These are phyloP conservation scores for Lepidothrix coronata DNA, from an alignment of 2,113 vertebrate genomes.

Conservation along the genomic window DNA sequence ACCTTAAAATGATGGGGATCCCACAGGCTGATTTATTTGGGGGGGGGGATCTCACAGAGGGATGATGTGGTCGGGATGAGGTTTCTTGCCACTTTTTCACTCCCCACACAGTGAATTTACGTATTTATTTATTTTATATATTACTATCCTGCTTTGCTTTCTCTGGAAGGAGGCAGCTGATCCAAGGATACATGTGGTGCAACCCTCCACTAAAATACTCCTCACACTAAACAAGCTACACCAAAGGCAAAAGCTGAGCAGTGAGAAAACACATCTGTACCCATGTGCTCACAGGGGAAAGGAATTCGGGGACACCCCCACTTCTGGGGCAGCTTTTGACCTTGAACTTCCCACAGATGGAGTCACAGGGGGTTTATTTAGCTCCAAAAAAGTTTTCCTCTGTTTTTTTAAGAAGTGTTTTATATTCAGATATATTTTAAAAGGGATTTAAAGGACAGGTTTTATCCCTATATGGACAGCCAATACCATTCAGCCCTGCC, in stretches of 20 bases:
- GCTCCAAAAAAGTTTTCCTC: background rate
- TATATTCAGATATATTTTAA: rapidly evolving
- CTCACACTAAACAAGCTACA: background rate
- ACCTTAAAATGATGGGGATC: background rate
- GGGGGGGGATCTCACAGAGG: background rate
- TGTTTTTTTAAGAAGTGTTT: background rate
- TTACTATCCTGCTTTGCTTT: background rate
- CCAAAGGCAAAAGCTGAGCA: background rate
- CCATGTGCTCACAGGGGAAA: rapidly evolving
- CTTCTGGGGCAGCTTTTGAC: background rate
- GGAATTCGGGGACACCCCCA: background rate
- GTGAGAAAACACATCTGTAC: background rate
- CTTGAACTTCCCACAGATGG: background rate
- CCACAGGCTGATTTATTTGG: rapidly evolving
- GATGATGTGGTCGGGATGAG: too few relatives aligned
- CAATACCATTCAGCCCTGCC: background rate
- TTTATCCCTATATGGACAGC: background rate
- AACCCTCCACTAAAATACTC: background rate
- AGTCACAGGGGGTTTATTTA: background rate
- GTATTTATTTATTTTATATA: background rate
- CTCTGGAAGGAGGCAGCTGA: background rate
- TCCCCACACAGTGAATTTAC: rapidly evolving
- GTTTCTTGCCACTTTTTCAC: background rate
- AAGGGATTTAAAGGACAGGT: background rate
- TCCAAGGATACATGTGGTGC: background rate